A percentile compares a stretch with the other conserved stretches of the same genome.
These are phyloP conservation scores for Ctenicera cuprea DNA, from an alignment of 2,888 invertebrate genomes.

Conservation along the genomic window DNA sequence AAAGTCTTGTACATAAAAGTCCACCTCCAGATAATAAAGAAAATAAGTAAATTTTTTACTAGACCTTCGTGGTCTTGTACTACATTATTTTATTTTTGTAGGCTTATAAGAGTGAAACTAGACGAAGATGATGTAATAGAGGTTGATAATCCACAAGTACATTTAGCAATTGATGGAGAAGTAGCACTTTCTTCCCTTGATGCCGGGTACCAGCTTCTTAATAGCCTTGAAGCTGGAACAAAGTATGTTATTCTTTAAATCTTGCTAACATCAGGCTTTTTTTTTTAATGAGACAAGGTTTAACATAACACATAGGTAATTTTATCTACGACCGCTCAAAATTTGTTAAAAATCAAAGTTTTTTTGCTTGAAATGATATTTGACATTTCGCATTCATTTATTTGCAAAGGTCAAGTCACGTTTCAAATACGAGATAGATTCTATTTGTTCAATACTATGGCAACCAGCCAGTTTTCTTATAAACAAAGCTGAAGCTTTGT, in stretches of 20 bases:
- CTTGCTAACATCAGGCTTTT: conserved; percentile 1
- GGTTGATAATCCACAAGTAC: conserved; percentile 65
- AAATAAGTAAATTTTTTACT: conserved; percentile 60
- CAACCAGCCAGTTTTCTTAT: no score
- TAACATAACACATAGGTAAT: neutral
- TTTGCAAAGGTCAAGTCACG: no score
- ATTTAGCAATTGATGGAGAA: conserved; percentile 65
- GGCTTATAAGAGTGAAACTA: conserved; percentile 63
- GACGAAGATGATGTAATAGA: conserved; percentile 64
- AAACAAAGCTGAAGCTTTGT: no score
- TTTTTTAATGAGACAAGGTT: neutral
- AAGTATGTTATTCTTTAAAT: conserved; percentile 55
- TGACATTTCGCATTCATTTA: no score
- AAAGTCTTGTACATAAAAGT: conserved; percentile 60
- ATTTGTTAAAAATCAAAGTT: no score
- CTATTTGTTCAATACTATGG: no score
- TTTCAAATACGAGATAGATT: no score
- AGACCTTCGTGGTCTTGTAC: conserved; percentile 46
- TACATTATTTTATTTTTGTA: conserved; percentile 9
- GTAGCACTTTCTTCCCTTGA: conserved; percentile 64
- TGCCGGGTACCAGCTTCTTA: conserved; percentile 67
- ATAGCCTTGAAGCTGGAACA: conserved; percentile 67
- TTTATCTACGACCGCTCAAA: no score
- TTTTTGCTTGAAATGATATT: no score
- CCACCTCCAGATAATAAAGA: conserved; percentile 61